Base-by-base conservation (phyloP, 1,140 invertebrate genomes). In the Sipha flava region DNA sequence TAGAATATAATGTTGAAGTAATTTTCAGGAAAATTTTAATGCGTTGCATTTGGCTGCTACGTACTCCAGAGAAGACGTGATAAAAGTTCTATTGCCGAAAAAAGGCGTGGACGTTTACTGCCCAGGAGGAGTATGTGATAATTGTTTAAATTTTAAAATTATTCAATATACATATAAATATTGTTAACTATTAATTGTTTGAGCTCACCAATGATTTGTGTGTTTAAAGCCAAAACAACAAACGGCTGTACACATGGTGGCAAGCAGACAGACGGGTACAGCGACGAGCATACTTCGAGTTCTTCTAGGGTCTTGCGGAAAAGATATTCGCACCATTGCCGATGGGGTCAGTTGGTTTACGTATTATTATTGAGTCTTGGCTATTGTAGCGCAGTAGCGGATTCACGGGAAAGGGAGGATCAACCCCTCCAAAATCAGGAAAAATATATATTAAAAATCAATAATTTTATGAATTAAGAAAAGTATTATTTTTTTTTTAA, bases 61-160 rank as follows among this genome's bases (percentile, higher is more conserved):
- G 90, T 93, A 95, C 85, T 95, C 94, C 26, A 90, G 95, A 83
- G 96, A 98, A 86, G 97, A 99, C 85, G 94, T 97, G 72, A 93
- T 98, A 84, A 95, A 96, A 84, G 87, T 96, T 37, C 88, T 98
- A 10, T 87, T 98, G 59, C 90, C 91, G 52, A 95, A 95, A 85
- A 92, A 92, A 85, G 95, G 92, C 18, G 92, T 97, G 3, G 96
- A 98, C 87, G 91, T 95, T 31, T 94, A 93, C 84, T 91, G 94
- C 31, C 91, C 93, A 9, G 96, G 95, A 84, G 95, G 95, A 86
- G 96, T 98, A 89, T 91, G 93, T 91, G 34, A 31, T 37, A 47
- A 7, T 18, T 29, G 10, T 47, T 29, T 45, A 40, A 40, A 40
- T 4, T 10, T 40, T 4, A 40, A 40, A 40, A 40, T 40, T 40